phyloP scores from a whole-genome alignment of 2,888 invertebrate species.

The Meiosimyza platycephala region DNA sequence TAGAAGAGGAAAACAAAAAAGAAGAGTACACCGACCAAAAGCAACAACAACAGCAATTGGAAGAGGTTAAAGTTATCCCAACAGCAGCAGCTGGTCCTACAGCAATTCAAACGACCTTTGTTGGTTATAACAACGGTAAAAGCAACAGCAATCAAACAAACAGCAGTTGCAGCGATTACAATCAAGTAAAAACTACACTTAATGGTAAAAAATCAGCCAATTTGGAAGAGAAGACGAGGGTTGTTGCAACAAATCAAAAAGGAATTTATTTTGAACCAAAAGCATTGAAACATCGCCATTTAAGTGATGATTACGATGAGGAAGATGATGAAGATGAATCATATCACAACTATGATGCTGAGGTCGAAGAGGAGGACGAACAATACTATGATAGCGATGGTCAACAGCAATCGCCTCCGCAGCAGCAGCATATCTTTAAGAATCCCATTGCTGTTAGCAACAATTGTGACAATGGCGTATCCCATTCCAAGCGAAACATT shows the following conservation, averaged over 20 bases:
- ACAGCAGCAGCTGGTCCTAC: conserved; percentile 50
- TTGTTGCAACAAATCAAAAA: conserved; percentile 44
- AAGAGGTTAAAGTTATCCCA: conserved; percentile 33
- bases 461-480: background rate
- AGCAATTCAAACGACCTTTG: conserved; percentile 62
- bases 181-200: conserved; percentile 29
- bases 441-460: background rate
- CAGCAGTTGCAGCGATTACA: conserved; percentile 33
- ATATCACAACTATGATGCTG: conserved; percentile 43
- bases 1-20: conserved; percentile 19
- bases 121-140: conserved; percentile 45
- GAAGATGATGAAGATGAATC: conserved; percentile 40
- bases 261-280: conserved; percentile 50
- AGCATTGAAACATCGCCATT: conserved; percentile 15
- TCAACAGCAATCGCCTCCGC: conserved; percentile 3
- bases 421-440: conserved; percentile 4
- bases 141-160: conserved; percentile 37
- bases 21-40: conserved; percentile 20
- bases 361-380: conserved; percentile 46
- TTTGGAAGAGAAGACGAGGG: background rate
- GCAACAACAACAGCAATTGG: conserved; percentile 9
- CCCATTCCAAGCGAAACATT: conserved; percentile 8
- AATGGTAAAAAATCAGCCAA: conserved; percentile 17
- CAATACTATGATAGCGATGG: conserved; percentile 40
- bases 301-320: conserved; percentile 24